Evolutionary conservation across 2,888 invertebrate species (phyloP).

Genomic region (Pseudoips prasinana): DNA sequence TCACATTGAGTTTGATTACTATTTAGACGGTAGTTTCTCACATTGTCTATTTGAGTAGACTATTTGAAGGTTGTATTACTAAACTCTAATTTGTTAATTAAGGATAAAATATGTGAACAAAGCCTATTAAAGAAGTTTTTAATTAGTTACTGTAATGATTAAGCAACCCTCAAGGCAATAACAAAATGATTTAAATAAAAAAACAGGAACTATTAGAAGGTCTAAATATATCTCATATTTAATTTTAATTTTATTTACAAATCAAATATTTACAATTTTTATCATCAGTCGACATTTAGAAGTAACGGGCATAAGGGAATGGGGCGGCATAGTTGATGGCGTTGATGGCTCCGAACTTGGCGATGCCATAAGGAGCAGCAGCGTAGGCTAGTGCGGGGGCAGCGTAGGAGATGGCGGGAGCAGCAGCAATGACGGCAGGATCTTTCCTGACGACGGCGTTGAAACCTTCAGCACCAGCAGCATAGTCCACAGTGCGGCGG

Average conservation of each 20-base stretch:
- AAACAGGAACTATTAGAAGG: no score
- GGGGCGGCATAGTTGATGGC: slow-evolving; percentile 23
- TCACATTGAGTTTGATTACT: no score
- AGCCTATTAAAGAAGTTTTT: no score
- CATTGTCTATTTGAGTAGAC: no score
- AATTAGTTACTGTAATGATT: no score
- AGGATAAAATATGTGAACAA: no score
- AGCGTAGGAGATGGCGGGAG: slow-evolving; percentile 23
- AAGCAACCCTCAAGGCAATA: no score
- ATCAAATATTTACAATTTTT: slow-evolving; percentile 39
- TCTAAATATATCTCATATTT: no score
- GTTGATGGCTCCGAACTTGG: slow-evolving; percentile 1
- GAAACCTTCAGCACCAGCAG: slow-evolving; percentile 78
- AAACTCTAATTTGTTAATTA: no score
- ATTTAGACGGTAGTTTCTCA: no score
- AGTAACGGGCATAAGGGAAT: slow-evolving; percentile 42
- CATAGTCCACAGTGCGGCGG: slow-evolving; percentile 79
- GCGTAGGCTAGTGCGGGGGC: slow-evolving; percentile 28
- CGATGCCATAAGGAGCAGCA: slow-evolving; percentile 24
- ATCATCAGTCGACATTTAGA: slow-evolving; percentile 25
- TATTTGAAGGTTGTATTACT: no score
- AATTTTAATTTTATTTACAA: slow-evolving; percentile 23
- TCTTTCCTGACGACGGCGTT: slow-evolving; percentile 80
- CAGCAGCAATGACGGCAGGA: slow-evolving; percentile 56
- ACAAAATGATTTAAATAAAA: no score